These are phyloP conservation scores for Pachliopta kotzebuea DNA, from an alignment of 2,888 invertebrate genomes.

Conservation along the genomic window DNA sequence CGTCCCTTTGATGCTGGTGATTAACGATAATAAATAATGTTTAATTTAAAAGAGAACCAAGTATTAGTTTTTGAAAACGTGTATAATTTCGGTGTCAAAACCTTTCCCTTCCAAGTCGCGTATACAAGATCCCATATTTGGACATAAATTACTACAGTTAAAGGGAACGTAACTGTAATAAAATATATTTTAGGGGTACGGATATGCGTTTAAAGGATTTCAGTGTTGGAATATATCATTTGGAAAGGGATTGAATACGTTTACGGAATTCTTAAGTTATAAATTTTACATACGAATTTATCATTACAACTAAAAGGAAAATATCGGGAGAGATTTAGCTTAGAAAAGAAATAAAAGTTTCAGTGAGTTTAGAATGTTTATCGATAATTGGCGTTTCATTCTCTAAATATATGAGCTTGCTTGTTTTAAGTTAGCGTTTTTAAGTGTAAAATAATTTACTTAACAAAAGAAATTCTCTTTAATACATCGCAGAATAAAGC, in stretches of 20 bases:
- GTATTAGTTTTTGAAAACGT: background rate
- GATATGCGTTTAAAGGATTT: conserved; percentile 26
- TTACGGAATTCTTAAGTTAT: conserved; percentile 24
- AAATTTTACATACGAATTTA: conserved; percentile 2
- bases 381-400: too few species aligned
- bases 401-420: too few species aligned
- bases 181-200: conserved; percentile 28
- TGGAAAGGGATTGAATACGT: conserved; percentile 27
- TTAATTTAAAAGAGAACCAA: background rate
- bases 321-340: too few species aligned
- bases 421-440: too few species aligned
- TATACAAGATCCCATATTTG: conserved; percentile 11
- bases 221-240: conserved; percentile 25
- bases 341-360: too few species aligned
- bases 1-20: too few species aligned
- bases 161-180: conserved; percentile 28
- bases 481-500: background rate
- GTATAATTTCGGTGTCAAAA: background rate
- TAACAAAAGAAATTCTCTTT: conserved; percentile 10
- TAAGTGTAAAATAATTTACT: too few species aligned
- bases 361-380: too few species aligned
- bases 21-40: background rate
- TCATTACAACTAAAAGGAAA: background rate
- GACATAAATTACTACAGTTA: conserved; percentile 26
- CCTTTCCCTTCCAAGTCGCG: conserved; percentile 11